These are phyloP conservation scores for Vultur gryphus DNA, from an alignment of 2,797 vertebrate species.

Conservation along the genomic window DNA sequence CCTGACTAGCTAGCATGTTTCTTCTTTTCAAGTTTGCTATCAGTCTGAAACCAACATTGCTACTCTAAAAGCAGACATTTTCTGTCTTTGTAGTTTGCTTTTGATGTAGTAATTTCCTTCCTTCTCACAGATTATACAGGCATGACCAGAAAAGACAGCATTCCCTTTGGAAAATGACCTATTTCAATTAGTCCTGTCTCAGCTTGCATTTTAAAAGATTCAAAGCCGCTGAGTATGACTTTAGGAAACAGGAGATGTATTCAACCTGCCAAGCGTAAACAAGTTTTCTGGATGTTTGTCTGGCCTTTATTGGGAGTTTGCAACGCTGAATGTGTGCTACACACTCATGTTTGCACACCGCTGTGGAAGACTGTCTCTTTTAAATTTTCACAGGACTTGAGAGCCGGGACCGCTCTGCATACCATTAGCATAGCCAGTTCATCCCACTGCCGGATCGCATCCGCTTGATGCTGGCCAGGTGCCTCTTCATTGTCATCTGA, in stretches of 20 bases:
- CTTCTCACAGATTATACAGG: neutral
- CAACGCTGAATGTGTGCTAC: neutral
- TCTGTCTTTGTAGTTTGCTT: neutral
- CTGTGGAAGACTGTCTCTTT: neutral
- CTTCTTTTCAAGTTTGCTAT: neutral
- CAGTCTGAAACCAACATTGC: neutral
- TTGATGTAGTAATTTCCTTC: neutral
- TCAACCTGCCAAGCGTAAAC: neutral
- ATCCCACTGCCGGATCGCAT: neutral
- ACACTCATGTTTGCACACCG: neutral
- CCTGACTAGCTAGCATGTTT: conserved; percentile 8
- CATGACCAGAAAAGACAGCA: neutral
- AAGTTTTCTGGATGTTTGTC: neutral
- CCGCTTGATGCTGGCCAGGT: conserved; percentile 27
- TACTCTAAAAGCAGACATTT: neutral
- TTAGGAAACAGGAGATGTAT: neutral
- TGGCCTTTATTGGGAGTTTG: neutral
- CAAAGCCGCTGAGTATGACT: neutral
- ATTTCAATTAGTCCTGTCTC: neutral
- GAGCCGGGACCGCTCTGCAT: rapidly evolving
- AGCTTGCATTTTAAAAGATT: neutral
- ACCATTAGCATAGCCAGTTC: neutral
- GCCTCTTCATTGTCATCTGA: conserved; percentile 51
- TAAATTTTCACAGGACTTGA: neutral
- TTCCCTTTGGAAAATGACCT: neutral